Percentiles rank a stretch among this genome's conserved stretches.
Evolutionary conservation across 2,888 invertebrate species (phyloP).

Genomic region (Drosophila pegasa): DNA sequence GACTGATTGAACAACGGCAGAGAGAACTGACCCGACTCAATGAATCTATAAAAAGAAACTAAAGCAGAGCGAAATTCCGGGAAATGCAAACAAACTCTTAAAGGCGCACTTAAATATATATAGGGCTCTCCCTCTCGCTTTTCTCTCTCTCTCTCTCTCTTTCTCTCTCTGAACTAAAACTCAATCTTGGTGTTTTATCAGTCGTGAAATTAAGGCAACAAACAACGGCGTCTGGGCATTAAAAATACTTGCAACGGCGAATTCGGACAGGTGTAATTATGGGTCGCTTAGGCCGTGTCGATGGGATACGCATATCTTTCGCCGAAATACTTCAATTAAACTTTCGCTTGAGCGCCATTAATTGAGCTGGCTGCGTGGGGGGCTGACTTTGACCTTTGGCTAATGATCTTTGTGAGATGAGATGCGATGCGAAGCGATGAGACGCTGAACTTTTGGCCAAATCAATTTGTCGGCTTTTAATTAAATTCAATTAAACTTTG

Average conservation of each 20-base stretch:
- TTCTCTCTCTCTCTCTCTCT: not conserved
- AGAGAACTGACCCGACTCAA: slow-evolving; percentile 26
- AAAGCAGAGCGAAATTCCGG: not conserved
- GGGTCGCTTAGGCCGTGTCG: slow-evolving; percentile 34
- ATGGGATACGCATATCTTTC: slow-evolving; percentile 38
- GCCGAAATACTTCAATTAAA: slow-evolving; percentile 68
- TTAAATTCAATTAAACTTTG: slow-evolving; percentile 74
- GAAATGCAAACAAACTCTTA: slow-evolving; percentile 11
- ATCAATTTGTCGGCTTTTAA: slow-evolving; percentile 75
- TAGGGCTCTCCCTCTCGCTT: not conserved
- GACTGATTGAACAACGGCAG: slow-evolving; percentile 40
- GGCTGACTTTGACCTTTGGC: slow-evolving; percentile 50
- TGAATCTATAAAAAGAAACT: slow-evolving; percentile 7
- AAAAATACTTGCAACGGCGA: slow-evolving; percentile 43
- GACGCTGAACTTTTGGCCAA: slow-evolving; percentile 45
- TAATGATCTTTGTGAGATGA: slow-evolving; percentile 45
- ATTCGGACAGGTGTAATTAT: slow-evolving; percentile 76
- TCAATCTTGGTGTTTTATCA: slow-evolving; percentile 72
- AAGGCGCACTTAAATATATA: slow-evolving; percentile 24
- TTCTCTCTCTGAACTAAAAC: slow-evolving; percentile 7
- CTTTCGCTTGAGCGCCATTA: slow-evolving; percentile 73
- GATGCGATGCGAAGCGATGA: not conserved
- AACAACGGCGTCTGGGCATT: slow-evolving; percentile 22
- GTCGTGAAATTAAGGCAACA: slow-evolving; percentile 72
- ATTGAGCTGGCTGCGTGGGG: slow-evolving; percentile 40